Evolutionary conservation across 2,113 vertebrate genomes (phyloP), one percentile per base, ranked within the genome.

Genomic region (Mesoclemmys tuberculata): DNA sequence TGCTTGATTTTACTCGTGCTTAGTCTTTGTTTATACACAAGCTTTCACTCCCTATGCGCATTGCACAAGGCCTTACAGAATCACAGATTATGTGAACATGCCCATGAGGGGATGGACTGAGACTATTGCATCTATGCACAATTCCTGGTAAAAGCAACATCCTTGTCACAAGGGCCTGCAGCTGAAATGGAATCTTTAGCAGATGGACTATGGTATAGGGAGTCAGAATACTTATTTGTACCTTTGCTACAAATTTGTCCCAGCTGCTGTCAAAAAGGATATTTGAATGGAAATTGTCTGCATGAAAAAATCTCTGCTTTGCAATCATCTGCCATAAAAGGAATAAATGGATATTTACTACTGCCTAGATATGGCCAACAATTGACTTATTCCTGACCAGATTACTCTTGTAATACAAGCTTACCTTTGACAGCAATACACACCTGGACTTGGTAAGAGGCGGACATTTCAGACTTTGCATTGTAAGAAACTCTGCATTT

Each of bases 31-130:
- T 2, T 12, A 71, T 35, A 91, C n/a, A 71, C 19, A 71, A n/a
- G 4, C 64, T 38, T 71, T 71, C 8, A 7, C 64, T 71, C 64
- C 64, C 74, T 95, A 87, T 84, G 93, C 41, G 41, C 64, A 22
- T 80, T 0, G 4, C 44, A 84, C 24, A 56, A 56, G 22, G 80
- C 52, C 56, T 92, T 95, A 80, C 19, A 93, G 48, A 90, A 90
- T 89, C 87, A 90, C 0, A 0, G 80, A 71, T 92, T 88, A 93
- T 68, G 92, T 84, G 35, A 90, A 81, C 55, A 89, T n/a, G 94
- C 46, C 90, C 85, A 68, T 87, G 82, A 96, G 96, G 93, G 83
- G 64, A 94, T 94, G 95, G 85, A 97, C 94, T 96, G 35, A 71
- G 19, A 71, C 64, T 38, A 71, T 10, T 71, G 35, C 35, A 68